Base-by-base conservation (phyloP, 2,113 vertebrate species). In the Pavo muticus region DNA sequence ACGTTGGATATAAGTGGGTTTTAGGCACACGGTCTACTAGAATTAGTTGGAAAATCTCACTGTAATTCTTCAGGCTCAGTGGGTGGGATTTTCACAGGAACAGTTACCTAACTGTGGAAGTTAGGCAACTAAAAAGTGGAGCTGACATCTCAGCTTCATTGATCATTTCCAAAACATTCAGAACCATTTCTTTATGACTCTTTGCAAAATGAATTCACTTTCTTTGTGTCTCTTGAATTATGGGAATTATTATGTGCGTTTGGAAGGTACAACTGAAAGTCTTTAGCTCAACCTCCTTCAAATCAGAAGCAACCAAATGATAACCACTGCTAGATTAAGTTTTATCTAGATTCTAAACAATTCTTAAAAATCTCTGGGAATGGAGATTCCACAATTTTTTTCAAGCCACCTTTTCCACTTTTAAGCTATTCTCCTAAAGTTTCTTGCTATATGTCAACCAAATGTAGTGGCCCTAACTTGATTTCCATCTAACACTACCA, bases 11-110 rank as follows among this genome's bases (percentile, higher is more conserved):
- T 69, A 32, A 29, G 47, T 88, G 59, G 47, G n/a, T 27, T 72
- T 71, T 25, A 76, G 44, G 29, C 39, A 60, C 6, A 1, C 37
- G 25, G 4, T 87, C 45, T 93, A 20, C 79, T 68, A 48, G 59
- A 71, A 79, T 85, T 78, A 91, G 32, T 30, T 77, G 48, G 79
- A 91, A 90, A 90, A 87, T 61, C 27, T 84, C 39, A 45, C n/a
- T 10, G 1, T 50, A 60, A 84, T 63, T 82, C 39, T 35, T 1
- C 44, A 60, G 11, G 10, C 37, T 69, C 23, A 9, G 47, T 69
- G 60, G 60, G 47, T 54, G 67, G 78, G 78, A 82, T 82, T 91
- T 81, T 84, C 61, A 35, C 30, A 48, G 61, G 52, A 63, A 64
- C 4, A 54, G 27, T 54, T 54, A 54, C 52, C 27, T 16, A 30